phyloP scores from a whole-genome alignment of 2,797 vertebrate genomes.

The Cheirogaleus major region DNA sequence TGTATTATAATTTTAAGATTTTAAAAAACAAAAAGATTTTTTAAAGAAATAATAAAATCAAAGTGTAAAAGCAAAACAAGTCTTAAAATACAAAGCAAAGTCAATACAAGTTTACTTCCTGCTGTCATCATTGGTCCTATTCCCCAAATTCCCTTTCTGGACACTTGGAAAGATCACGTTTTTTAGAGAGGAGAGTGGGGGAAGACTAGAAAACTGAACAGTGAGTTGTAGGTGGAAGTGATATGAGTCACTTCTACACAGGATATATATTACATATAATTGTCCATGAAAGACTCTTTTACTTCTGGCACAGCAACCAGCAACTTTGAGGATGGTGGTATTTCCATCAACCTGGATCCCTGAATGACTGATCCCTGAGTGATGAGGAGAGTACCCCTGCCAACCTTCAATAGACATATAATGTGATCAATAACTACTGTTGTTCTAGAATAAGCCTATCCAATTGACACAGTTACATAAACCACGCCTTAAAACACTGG shows the following conservation, averaged over 20 bases:
- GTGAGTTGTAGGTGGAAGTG: background rate
- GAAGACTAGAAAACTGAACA: background rate
- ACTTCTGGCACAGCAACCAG: background rate
- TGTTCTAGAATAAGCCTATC: conserved; percentile 31
- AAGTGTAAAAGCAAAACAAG: conserved; percentile 25
- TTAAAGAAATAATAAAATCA: conserved; percentile 1
- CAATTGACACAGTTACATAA: background rate
- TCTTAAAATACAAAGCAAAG: conserved; percentile 28
- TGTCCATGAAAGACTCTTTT: conserved; percentile 12
- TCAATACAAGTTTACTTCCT: background rate
- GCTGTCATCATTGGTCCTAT: background rate
- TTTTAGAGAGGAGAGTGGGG: background rate
- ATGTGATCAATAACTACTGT: background rate
- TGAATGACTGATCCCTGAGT: conserved; percentile 12
- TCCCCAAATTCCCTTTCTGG: background rate
- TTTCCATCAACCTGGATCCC: background rate
- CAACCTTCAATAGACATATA: background rate
- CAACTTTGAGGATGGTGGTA: background rate
- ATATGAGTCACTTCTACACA: background rate
- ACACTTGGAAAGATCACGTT: background rate
- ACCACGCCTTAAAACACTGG: background rate
- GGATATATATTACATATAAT: background rate
- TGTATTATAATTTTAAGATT: background rate
- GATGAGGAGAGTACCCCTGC: background rate
- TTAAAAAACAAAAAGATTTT: background rate